Evolutionary conservation across 1,140 invertebrate species (phyloP), one percentile per base, ranked within the genome.

Genomic region (Drosophila sulfurigaster): DNA sequence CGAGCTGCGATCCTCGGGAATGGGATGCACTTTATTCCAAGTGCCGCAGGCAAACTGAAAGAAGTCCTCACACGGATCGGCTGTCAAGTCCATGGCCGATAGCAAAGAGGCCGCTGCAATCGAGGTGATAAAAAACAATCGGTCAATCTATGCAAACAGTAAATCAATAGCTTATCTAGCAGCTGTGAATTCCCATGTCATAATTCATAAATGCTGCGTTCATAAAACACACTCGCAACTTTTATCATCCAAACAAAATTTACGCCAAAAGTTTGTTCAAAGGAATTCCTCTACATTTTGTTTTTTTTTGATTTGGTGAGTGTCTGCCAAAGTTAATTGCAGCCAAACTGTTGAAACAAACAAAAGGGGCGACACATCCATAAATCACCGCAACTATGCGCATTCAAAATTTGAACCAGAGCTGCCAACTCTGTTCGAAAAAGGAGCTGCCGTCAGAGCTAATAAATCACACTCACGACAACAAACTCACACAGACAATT

Each of bases 41-140:
- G 96, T 95, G 1, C 97, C 97, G 83, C 97, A 98, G 1, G 97
- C 97, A 87, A 95, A 98, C 93, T 97, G 96, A 93, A 97, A 98
- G 93, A 98, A 98, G 91, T 98, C 96, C 15, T 95, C 94, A 92
- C 97, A 98, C 6, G 98, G 97, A 91, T 97, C 95, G 0, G 95
- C 95, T 0, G 93, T 94, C 8, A 94, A 93, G 86, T 98, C 96
- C 97, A 98, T 98, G 16, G 96, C 96, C 11, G 95, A 95, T 74
- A 98, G 93, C 73, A 98, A 93, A 20, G 96, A 97, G 6, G 97
- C 95, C 67, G 97, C 97, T 98, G 56, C 41, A 65, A 75, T 46
- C 13, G 20, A 25, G 4, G 20, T 25, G 20, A 28, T 52, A 8
- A 45, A n/a, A 38, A 16, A n/a, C 35, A 30, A 30, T 59, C 54